Evolutionary conservation across 2,888 invertebrate genomes (phyloP), one percentile per base, ranked within the genome.

Genomic region (Rhamnusium bicolor): DNA sequence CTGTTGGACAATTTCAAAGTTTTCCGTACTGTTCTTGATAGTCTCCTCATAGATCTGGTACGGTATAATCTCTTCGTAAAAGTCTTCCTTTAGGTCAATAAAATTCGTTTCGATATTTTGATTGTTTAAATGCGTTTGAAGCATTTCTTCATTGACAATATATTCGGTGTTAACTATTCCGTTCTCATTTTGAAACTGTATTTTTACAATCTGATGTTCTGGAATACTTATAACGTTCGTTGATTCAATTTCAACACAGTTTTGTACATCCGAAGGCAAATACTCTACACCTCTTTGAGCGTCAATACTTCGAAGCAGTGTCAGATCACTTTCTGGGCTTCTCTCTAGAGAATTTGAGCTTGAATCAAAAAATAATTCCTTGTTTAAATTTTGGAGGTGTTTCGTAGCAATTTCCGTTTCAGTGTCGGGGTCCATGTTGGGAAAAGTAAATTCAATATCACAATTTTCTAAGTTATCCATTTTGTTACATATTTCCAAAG

Each of bases 141-240:
- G 61, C 19, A 71, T 56, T 69, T 79, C 80, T 71, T 86, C 84
- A 69, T 87, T 84, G 2, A 87, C 85, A 27, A 87, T 83, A 72
- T 87, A 87, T 75, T 86, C 85, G 2, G 86, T 86, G 69, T 85
- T 86, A 5, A 87, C 82, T 7, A 84, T 72, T 2, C 86, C 87
- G 62, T 85, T 82, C 4, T 84, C 85, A 61, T 84, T 86, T 74
- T 84, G 82, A 62, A 86, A 88, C 60, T 87, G 84, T 10, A 87
- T 87, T 74, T 87, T 86, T 24, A 88, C 85, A 24, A 87, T 85
- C 75, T 86, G 86, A 67, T 82, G 83, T 54, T 86, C 86, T 10
- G 80, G 78, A 51, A 86, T 81, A 67, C 76, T 85, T 18, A 87
- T 85, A 5, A 86, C 79, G 60, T 84, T 83, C 10, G 81, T 80